phyloP scores from a whole-genome alignment of 2,888 invertebrate genomes.

The Metopia argyrocephala region DNA sequence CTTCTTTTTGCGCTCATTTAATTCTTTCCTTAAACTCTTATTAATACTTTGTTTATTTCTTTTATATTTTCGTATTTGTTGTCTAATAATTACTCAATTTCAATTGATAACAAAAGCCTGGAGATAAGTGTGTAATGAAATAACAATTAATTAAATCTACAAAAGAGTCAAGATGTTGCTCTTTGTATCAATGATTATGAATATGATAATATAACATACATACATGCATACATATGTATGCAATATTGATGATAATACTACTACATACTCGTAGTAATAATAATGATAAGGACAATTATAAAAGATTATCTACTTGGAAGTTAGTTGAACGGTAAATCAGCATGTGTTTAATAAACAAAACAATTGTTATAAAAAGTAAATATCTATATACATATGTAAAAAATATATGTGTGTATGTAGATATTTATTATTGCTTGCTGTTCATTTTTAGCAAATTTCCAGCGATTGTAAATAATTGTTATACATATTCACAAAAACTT shows the following conservation, averaged over 20 bases:
- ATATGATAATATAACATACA: neutral
- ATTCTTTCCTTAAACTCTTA: too few species aligned
- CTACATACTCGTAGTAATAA: neutral
- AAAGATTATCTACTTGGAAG: constrained; percentile 7
- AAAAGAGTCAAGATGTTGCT: neutral
- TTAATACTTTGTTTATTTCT: too few species aligned
- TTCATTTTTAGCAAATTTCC: constrained; percentile 40
- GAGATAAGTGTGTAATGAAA: neutral
- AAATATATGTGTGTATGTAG: too few species aligned
- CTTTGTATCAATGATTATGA: neutral
- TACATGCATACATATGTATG: too few species aligned
- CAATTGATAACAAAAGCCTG: neutral
- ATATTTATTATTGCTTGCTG: constrained; percentile 38
- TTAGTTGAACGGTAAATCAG: constrained; percentile 23
- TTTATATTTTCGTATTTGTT: too few species aligned
- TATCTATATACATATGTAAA: constrained; percentile 21
- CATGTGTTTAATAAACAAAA: constrained; percentile 41
- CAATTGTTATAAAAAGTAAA: constrained; percentile 37
- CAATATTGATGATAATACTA: neutral
- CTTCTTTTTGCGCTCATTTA: too few species aligned
- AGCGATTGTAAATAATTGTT: constrained; percentile 21
- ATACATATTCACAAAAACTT: neutral
- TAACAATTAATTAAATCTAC: neutral
- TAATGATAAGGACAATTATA: constrained; percentile 15
- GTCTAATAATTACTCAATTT: too few species aligned